Conservation (phyloP, 1,140 invertebrate species). For the Bilobella aurantiaca region DNA sequence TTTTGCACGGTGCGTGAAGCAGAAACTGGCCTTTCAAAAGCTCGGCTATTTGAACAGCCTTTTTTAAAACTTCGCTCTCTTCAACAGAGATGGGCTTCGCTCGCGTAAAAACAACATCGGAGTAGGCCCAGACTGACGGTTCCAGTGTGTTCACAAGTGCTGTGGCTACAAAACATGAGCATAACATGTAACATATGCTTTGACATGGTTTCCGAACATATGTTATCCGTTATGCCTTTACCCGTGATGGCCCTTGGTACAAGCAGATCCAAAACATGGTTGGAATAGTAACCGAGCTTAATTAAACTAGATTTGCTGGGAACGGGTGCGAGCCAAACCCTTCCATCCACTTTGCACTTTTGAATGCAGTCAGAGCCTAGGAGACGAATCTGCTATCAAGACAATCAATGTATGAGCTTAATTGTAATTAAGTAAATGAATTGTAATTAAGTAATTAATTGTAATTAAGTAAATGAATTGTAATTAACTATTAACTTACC, state of each 20-base stretch:
- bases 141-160: neutral
- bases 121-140: neutral
- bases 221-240: neutral
- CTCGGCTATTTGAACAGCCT: constrained; percentile 1
- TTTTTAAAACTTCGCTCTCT: neutral
- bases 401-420: neutral
- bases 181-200: too few species aligned
- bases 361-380: neutral
- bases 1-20: constrained; percentile 12
- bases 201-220: too few species aligned
- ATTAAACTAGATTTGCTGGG: neutral
- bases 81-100: neutral
- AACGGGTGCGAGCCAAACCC: neutral
- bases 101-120: neutral
- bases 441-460: neutral
- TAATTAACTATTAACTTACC: constrained; percentile 4
- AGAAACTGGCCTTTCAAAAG: constrained; percentile 3
- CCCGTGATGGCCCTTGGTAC: constrained; percentile 1
- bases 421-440: neutral
- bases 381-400: neutral
- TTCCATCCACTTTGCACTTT: neutral
- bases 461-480: neutral
- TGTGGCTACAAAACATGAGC: neutral
- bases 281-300: constrained; percentile 11
- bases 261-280: neutral